A percentile compares a stretch with the other conserved stretches of the same genome.
Evolutionary conservation across 2,113 vertebrate genomes (phyloP).

Genomic region (Anser brachyrhynchus): DNA sequence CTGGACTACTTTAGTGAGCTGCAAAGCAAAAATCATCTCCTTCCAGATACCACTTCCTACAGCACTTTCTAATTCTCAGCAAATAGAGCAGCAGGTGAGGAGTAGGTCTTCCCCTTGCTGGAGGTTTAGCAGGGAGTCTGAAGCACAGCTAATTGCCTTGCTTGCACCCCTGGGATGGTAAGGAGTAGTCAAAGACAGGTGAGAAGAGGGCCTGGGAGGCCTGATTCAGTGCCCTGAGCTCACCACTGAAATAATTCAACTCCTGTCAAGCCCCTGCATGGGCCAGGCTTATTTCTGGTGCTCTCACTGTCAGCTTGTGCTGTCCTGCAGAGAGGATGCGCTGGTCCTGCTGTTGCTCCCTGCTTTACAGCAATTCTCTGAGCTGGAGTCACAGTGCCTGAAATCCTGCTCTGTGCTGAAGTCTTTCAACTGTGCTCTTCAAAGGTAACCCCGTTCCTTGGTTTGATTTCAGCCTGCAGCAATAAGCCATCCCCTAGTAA

Average conservation of each 20-base stretch:
- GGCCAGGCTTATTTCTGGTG: background rate
- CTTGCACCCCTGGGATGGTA: background rate
- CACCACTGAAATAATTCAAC: background rate
- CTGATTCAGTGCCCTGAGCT: background rate
- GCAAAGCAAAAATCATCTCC: background rate
- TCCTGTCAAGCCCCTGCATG: background rate
- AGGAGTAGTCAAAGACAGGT: background rate
- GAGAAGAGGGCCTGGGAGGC: background rate
- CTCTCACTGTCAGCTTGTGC: background rate
- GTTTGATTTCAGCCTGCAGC: background rate
- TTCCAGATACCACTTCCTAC: background rate
- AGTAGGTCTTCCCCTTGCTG: background rate
- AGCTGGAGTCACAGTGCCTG: background rate
- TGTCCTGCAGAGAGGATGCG: fast-evolving
- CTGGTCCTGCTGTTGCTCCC: background rate
- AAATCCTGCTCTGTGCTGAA: background rate
- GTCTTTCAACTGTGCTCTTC: background rate
- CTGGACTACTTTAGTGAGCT: background rate
- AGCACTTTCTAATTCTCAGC: background rate
- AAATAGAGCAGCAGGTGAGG: background rate
- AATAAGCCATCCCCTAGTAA: background rate
- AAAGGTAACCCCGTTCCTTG: background rate
- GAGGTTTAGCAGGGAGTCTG: background rate
- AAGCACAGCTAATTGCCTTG: background rate
- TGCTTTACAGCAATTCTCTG: background rate